Evolutionary conservation across 2,797 vertebrate genomes (phyloP).

Genomic region (Silurus aristotelis): DNA sequence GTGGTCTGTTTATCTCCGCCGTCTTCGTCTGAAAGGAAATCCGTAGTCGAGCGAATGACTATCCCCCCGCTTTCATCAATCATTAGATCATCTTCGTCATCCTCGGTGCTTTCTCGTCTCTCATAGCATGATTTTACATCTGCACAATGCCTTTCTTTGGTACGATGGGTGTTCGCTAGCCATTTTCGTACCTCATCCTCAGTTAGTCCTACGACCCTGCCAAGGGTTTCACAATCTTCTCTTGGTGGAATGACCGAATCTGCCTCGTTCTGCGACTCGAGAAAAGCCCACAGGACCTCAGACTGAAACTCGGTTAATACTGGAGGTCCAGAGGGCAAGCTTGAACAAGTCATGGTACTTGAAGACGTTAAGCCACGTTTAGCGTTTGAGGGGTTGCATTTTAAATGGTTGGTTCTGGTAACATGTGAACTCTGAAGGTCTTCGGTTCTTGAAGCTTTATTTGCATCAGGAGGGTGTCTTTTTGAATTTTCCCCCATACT

Average conservation of each 20-base stretch:
- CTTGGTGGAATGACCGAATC: conserved; percentile 68
- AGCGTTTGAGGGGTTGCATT: conserved; percentile 9
- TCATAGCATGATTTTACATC: conserved; percentile 60
- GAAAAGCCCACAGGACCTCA: conserved; percentile 78
- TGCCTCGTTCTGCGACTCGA: conserved; percentile 77
- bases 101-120: conserved; percentile 58
- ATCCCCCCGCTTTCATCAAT: conserved; percentile 78
- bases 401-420: background rate
- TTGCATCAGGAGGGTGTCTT: conserved; percentile 58
- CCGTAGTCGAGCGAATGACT: conserved; percentile 78
- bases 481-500: conserved; percentile 62
- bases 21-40: conserved; percentile 79
- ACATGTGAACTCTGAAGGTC: conserved; percentile 30
- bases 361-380: conserved; percentile 65
- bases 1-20: conserved; percentile 72
- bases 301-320: conserved; percentile 77
- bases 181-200: conserved; percentile 75
- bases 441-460: conserved; percentile 69
- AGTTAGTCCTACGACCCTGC: conserved; percentile 75
- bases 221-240: conserved; percentile 80
- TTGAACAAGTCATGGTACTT: conserved; percentile 45
- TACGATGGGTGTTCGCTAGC: conserved; percentile 68
- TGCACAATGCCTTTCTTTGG: conserved; percentile 66
- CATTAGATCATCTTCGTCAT: conserved; percentile 71
- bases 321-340: conserved; percentile 60